A percentile compares a stretch with the other conserved stretches of the same genome.
Conservation (phyloP, 2,888 invertebrate species). For the Agapetus fuscipes region DNA sequence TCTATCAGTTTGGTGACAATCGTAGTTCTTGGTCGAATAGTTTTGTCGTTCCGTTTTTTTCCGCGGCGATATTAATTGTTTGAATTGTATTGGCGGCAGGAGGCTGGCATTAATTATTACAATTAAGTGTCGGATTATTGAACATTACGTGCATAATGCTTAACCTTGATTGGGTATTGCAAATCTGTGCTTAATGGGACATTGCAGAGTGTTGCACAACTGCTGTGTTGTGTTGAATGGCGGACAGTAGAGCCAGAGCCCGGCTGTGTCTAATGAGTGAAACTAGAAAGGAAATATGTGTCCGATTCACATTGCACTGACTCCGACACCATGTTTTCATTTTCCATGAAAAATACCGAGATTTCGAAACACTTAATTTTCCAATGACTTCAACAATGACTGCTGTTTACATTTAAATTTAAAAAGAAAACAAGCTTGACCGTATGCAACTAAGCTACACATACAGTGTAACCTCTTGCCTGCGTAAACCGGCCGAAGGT, state of each 20-base stretch:
- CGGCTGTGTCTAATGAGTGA: too few species aligned
- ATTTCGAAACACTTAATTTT: too few species aligned
- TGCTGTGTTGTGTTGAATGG: too few species aligned
- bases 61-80: neutral
- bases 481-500: too few species aligned
- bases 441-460: too few species aligned
- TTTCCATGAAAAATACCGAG: too few species aligned
- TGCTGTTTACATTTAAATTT: too few species aligned
- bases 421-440: too few species aligned
- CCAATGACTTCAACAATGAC: too few species aligned
- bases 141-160: neutral
- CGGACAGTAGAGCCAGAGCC: too few species aligned
- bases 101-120: neutral
- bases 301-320: neutral
- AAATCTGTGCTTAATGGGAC: neutral
- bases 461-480: too few species aligned
- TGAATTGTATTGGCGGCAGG: neutral
- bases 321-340: neutral
- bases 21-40: constrained; percentile 19
- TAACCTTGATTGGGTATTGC: neutral
- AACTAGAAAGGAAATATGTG: too few species aligned
- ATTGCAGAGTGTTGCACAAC: neutral
- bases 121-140: neutral
- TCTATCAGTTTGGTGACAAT: constrained; percentile 11
- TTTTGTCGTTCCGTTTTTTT: constrained; percentile 21